Base-by-base conservation (phyloP, 2,888 invertebrate species). In the Zygothrica quintamaculata region DNA sequence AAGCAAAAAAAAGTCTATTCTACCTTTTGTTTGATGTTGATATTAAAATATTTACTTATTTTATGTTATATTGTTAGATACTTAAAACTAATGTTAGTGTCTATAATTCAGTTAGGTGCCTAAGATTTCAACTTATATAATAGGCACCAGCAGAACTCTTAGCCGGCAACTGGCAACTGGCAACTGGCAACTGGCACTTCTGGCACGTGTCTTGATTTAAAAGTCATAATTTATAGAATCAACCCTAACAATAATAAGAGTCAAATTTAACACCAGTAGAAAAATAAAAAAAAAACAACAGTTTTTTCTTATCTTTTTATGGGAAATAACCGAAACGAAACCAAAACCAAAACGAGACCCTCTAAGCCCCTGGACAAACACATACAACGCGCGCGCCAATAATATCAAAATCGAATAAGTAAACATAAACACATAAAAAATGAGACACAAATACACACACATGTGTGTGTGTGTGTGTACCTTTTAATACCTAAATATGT, bases 321-420 rank as follows among this genome's bases (percentile, higher is more conserved):
- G 74, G 64, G 74, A 57, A 71, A 58, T 47, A 29, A 37, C 44
- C 50, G 57, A 31, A 34, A 48, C 70, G 53, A 74, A 29, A 42
- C 70, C 36, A 50, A 74, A 29, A 42, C 70, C 36, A 11, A 25
- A 43, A 37, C 16, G 25, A 40, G 42, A 22, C 40, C 61, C 56
- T n/a, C 57, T 78, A 62, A 81, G 65, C 46, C 76, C 58, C 34
- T 48, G 46, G 65, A 47, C 56, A 78, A 84, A 77, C 77, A 77
- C 55, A 22, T 3, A 5, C 60, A 7, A 11, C 46, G 57, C 74
- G 56, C 74, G 74, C 71, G 81, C 74, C 81, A 78, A 78, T 78
- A 84, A 64, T 85, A 79, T 79, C 76, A 48, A 61, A 85, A 79
- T 78, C 85, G 82, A 68, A 78, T 72, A 73, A 61, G 82, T 69